Conservation (phyloP, 2,113 vertebrate genomes). For the Chascanopsetta lugubris region DNA sequence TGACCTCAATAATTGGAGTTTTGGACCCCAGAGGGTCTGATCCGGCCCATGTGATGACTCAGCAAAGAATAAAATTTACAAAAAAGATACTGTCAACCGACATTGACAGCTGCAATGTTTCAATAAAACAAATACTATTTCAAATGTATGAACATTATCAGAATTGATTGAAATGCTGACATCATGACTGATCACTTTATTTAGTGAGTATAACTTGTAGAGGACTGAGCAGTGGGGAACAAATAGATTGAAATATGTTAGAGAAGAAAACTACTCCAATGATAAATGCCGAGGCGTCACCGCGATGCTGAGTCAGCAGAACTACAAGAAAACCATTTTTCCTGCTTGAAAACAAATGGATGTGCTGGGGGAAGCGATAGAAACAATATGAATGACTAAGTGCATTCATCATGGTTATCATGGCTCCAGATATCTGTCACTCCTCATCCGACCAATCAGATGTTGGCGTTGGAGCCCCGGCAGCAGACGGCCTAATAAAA, state of each 20-base stretch:
- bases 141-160: too few species aligned
- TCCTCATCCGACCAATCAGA: slow-evolving; percentile 21
- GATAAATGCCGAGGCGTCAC: background rate
- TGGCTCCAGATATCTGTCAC: slow-evolving; percentile 2
- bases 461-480: background rate
- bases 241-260: background rate
- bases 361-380: background rate
- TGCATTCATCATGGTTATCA: background rate
- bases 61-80: too few species aligned
- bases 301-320: slow-evolving; percentile 24
- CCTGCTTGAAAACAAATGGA: slow-evolving; percentile 6
- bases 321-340: background rate
- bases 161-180: too few species aligned
- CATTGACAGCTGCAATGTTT: too few species aligned
- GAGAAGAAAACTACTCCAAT: background rate
- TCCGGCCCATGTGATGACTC: too few species aligned
- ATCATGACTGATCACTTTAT: background rate
- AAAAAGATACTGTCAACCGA: too few species aligned
- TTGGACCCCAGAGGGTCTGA: too few species aligned
- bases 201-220: too few species aligned
- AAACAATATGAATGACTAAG: slow-evolving; percentile 1
- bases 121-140: too few species aligned
- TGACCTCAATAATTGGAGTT: too few species aligned
- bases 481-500: slow-evolving; percentile 10
- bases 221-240: background rate